phyloP scores from a whole-genome alignment of 2,797 vertebrate genomes.

The Melanotaenia parkinsoni region DNA sequence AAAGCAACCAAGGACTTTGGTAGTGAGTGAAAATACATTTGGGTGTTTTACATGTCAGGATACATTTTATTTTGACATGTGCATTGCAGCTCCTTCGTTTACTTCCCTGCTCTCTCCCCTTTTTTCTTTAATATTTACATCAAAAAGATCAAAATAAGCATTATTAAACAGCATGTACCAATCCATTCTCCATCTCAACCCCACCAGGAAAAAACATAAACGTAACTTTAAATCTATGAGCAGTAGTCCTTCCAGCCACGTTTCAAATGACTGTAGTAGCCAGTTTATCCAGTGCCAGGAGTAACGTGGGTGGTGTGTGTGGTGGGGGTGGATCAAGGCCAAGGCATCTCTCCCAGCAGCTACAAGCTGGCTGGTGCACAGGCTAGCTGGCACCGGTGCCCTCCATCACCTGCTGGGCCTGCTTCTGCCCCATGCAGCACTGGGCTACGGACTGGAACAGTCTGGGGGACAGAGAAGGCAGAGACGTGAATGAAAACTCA shows the following conservation, averaged over 20 bases:
- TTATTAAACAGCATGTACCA: conserved; percentile 94
- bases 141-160: conserved; percentile 89
- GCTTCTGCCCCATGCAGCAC: conserved; percentile 99
- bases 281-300: conserved; percentile 83
- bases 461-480: conserved; percentile 72
- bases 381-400: conserved; percentile 96
- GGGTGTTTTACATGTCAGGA: conserved; percentile 74
- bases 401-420: conserved; percentile 99
- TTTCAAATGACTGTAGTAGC: conserved; percentile 70
- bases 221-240: conserved; percentile 63
- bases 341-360: conserved; percentile 70
- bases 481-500: neutral
- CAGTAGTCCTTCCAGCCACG: conserved; percentile 77
- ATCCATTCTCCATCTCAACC: conserved; percentile 60
- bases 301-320: conserved; percentile 72
- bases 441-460: conserved; percentile 99
- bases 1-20: conserved; percentile 77
- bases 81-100: conserved; percentile 80
- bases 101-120: conserved; percentile 83
- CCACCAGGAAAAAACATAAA: conserved; percentile 57
- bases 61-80: conserved; percentile 78
- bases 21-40: conserved; percentile 75
- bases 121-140: conserved; percentile 94
- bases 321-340: conserved; percentile 64
- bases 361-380: conserved; percentile 64